A percentile compares a stretch with the other conserved stretches of the same genome.
phyloP scores from a whole-genome alignment of 2,888 invertebrate genomes.

The Athalia cordata region DNA sequence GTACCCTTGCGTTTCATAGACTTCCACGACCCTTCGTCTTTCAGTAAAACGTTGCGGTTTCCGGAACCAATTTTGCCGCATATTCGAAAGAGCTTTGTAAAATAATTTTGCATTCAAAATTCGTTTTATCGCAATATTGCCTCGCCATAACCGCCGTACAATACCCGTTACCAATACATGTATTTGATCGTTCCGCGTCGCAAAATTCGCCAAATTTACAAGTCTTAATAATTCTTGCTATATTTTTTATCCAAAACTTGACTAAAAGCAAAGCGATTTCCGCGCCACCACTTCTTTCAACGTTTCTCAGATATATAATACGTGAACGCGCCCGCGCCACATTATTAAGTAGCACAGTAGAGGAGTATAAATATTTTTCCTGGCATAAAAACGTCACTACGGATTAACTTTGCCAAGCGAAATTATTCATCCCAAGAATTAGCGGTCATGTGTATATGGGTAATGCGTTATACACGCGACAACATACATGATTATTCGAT shows the following conservation, averaged over 20 bases:
- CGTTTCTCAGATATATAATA: not conserved
- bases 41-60: not conserved
- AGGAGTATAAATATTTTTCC: constrained; percentile 36
- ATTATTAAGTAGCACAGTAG: constrained; percentile 36
- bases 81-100: not conserved
- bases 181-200: not conserved
- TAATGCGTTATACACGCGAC: too few species aligned
- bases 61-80: not conserved
- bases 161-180: not conserved
- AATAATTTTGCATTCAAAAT: not conserved
- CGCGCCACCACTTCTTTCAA: constrained; percentile 15
- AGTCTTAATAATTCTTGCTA: too few species aligned
- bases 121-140: constrained; percentile 16
- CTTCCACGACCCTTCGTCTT: too few species aligned
- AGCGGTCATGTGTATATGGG: too few species aligned
- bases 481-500: too few species aligned
- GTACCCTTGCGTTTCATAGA: too few species aligned
- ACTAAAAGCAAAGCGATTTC: not conserved
- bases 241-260: too few species aligned
- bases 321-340: not conserved
- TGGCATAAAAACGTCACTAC: constrained; percentile 34
- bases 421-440: constrained; percentile 10
- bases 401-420: constrained; percentile 28
- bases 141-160: not conserved
- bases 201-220: not conserved